These are phyloP conservation scores for Trissolcus japonicus DNA, from an alignment of 2,888 invertebrate genomes.

Conservation along the genomic window DNA sequence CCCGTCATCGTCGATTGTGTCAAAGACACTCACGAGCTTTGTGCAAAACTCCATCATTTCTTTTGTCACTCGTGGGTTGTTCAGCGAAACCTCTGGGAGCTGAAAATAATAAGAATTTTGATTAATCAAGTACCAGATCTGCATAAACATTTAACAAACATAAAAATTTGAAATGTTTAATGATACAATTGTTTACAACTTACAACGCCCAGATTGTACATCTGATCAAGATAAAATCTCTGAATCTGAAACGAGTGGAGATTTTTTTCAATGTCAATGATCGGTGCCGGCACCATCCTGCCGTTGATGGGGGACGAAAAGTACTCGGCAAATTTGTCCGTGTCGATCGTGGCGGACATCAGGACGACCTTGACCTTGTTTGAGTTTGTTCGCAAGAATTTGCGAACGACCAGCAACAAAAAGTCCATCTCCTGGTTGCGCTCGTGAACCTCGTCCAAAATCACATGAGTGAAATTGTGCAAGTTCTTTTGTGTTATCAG, in stretches of 20 bases:
- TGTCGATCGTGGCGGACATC: conserved; percentile 96
- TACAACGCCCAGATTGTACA: conserved; percentile 68
- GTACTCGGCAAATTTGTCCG: conserved; percentile 84
- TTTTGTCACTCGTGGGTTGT: conserved; percentile 81
- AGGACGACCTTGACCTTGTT: conserved; percentile 84
- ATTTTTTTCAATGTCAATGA: conserved; percentile 78
- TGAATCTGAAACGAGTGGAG: conserved; percentile 78
- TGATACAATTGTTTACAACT: conserved; percentile 9
- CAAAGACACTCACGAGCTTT: conserved; percentile 80
- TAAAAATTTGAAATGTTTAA: neutral
- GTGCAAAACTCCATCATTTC: conserved; percentile 80
- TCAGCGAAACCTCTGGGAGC: conserved; percentile 76
- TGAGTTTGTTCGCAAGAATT: conserved; percentile 84
- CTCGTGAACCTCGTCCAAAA: conserved; percentile 96
- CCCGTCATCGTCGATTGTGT: conserved; percentile 77
- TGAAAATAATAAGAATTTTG: conserved; percentile 23
- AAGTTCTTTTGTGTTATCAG: conserved; percentile 83
- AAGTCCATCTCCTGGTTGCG: conserved; percentile 95
- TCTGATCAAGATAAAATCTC: conserved; percentile 80
- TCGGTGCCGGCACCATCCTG: conserved; percentile 77
- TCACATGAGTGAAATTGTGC: conserved; percentile 89
- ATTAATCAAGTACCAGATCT: neutral
- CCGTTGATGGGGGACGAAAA: conserved; percentile 77
- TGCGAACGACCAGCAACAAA: conserved; percentile 85
- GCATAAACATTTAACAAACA: no score